Percentiles rank a stretch among this genome's conserved stretches.
Conservation (phyloP, 2,888 invertebrate genomes). For the Hipparchia semele region DNA sequence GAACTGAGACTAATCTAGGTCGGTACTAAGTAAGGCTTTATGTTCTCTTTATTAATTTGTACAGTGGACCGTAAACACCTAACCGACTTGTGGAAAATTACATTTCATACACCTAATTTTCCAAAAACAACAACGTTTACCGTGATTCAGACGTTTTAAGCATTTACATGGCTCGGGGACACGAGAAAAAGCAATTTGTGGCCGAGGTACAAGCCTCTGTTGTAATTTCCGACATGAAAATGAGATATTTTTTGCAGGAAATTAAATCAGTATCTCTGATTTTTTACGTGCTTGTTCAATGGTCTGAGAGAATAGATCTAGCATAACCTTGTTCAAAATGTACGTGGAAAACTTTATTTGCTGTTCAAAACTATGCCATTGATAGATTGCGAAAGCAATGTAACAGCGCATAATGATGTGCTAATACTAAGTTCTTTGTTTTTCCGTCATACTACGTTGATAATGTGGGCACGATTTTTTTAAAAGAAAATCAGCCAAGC, state of each 20-base stretch:
- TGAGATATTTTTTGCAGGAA: conserved; percentile 27
- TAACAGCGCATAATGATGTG: too few species aligned
- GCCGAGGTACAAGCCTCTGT: background rate
- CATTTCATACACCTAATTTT: background rate
- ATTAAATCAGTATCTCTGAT: conserved; percentile 15
- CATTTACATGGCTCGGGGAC: conserved; percentile 28
- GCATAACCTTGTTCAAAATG: background rate
- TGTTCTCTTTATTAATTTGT: too few species aligned
- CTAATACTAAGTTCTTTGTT: too few species aligned
- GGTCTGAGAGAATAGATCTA: background rate
- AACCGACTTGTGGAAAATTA: background rate
- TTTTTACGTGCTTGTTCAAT: background rate
- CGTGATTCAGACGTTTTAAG: conserved; percentile 25
- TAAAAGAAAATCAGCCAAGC: too few species aligned
- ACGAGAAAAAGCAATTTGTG: conserved; percentile 37
- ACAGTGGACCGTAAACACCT: background rate
- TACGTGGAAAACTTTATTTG: too few species aligned
- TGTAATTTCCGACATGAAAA: conserved; percentile 29
- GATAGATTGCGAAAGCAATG: too few species aligned
- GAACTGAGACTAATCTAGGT: too few species aligned
- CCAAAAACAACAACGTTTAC: conserved; percentile 9
- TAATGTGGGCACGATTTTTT: too few species aligned
- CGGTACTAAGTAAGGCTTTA: too few species aligned
- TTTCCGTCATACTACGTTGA: too few species aligned
- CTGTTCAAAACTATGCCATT: too few species aligned